phyloP scores from a whole-genome alignment of 2,888 invertebrate species.

The Subacronicta megacephala region DNA sequence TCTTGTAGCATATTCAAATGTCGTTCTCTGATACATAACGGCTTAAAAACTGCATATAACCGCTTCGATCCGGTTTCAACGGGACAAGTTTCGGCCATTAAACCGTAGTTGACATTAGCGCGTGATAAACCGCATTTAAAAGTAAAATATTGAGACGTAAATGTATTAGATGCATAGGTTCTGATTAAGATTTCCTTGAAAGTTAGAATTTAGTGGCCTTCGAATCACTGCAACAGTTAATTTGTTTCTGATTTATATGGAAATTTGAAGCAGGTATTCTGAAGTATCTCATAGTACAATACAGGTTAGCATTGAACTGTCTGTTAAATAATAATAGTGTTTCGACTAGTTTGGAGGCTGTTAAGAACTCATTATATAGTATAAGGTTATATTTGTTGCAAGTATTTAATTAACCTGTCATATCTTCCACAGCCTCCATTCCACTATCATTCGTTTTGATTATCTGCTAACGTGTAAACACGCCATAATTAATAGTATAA shows the following conservation, averaged over 20 bases:
- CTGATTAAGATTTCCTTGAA: conserved; percentile 28
- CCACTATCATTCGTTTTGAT: not conserved
- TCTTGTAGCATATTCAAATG: conserved; percentile 76
- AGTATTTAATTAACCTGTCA: conserved; percentile 1
- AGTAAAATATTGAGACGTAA: conserved; percentile 58
- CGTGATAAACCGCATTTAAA: conserved; percentile 67
- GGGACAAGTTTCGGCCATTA: conserved; percentile 72
- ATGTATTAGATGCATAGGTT: conserved; percentile 41
- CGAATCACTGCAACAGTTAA: conserved; percentile 16
- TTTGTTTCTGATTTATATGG: conserved; percentile 33
- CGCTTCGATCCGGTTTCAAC: conserved; percentile 72
- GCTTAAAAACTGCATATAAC: conserved; percentile 77
- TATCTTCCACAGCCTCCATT: not conserved
- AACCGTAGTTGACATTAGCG: conserved; percentile 70
- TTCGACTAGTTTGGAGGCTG: not conserved
- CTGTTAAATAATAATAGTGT: conserved; percentile 29
- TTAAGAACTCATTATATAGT: conserved; percentile 3
- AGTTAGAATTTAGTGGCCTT: conserved; percentile 26
- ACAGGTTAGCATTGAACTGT: conserved; percentile 23
- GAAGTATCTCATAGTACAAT: conserved; percentile 30
- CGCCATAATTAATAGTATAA: not conserved
- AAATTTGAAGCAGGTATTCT: conserved; percentile 19
- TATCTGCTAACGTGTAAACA: not conserved
- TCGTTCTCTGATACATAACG: conserved; percentile 68
- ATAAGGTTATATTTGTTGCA: conserved; percentile 10